A percentile compares a stretch with the other conserved stretches of the same genome.
These are phyloP conservation scores for Loris lydekkerianus DNA, from an alignment of 2,797 vertebrate genomes.

Conservation along the genomic window DNA sequence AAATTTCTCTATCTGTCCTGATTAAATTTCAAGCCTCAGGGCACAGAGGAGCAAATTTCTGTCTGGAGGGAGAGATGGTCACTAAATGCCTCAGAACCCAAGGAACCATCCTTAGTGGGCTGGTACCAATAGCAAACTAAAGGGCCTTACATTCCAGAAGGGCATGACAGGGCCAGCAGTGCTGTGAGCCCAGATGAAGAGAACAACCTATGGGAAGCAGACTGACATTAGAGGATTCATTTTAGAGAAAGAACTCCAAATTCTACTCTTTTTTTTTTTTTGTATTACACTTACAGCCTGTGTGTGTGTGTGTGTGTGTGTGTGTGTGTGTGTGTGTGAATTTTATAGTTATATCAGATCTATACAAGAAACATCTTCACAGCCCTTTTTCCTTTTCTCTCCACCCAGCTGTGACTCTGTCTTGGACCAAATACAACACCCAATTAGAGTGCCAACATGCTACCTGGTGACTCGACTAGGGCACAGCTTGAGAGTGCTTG, in stretches of 20 bases:
- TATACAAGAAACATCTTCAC: background rate
- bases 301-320: background rate
- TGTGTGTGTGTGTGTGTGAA: conserved; percentile 3
- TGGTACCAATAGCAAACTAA: background rate
- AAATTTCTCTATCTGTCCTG: background rate
- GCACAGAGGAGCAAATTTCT: background rate
- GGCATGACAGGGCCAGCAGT: background rate
- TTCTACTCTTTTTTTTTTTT: background rate
- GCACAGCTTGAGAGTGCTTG: background rate
- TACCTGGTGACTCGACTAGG: accelerated
- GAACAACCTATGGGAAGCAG: background rate
- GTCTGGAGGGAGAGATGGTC: background rate
- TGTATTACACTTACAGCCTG: background rate
- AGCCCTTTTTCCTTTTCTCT: background rate
- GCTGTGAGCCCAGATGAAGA: background rate
- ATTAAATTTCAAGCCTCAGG: background rate
- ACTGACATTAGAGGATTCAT: background rate
- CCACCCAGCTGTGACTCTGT: background rate
- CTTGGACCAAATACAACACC: background rate
- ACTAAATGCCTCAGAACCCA: background rate
- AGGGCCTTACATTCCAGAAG: background rate
- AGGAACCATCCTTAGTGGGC: background rate
- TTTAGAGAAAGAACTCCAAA: background rate
- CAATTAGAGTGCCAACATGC: too few species aligned
- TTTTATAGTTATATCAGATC: background rate